Conservation (phyloP, 1,140 invertebrate genomes). For the Lordiphosa collinella region DNA sequence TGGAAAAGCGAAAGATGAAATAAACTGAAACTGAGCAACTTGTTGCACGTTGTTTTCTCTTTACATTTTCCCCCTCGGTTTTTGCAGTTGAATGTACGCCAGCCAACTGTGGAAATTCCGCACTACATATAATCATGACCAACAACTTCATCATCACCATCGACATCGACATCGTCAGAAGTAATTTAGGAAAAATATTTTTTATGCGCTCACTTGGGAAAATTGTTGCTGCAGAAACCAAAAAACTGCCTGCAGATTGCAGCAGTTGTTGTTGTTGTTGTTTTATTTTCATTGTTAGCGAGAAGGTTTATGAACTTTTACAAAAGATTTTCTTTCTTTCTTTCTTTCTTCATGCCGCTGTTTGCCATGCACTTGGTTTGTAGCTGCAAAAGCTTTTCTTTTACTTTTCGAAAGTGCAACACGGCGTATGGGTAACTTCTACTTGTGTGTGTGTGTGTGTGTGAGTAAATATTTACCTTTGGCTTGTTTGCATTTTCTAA, state of each 20-base stretch:
- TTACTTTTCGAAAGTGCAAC: constrained; percentile 62
- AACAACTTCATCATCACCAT: constrained; percentile 23
- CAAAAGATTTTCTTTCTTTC: constrained; percentile 61
- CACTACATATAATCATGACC: constrained; percentile 64
- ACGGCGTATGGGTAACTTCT: constrained; percentile 51
- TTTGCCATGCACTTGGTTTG: constrained; percentile 44
- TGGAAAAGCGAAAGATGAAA: constrained; percentile 48
- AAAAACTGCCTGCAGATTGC: constrained; percentile 8
- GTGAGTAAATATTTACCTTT: constrained; percentile 27
- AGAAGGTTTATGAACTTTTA: constrained; percentile 76
- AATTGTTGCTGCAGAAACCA: constrained; percentile 21
- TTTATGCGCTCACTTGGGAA: constrained; percentile 39
- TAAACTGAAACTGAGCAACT: constrained; percentile 51
- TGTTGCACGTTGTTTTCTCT: constrained; percentile 59
- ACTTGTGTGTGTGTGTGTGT: constrained; percentile 12
- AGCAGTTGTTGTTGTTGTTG: constrained; percentile 11
- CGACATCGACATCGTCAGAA: constrained; percentile 56
- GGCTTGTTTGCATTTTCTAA: constrained; percentile 54
- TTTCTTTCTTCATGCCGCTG: constrained; percentile 4
- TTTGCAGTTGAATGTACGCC: constrained; percentile 64
- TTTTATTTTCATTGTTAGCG: constrained; percentile 56
- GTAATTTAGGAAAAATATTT: constrained; percentile 66
- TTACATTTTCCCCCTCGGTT: constrained; percentile 36
- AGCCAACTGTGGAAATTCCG: constrained; percentile 71
- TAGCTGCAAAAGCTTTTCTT: constrained; percentile 14